Evolutionary conservation across 2,888 invertebrate genomes (phyloP).

Genomic region (Acrobasis consociella): DNA sequence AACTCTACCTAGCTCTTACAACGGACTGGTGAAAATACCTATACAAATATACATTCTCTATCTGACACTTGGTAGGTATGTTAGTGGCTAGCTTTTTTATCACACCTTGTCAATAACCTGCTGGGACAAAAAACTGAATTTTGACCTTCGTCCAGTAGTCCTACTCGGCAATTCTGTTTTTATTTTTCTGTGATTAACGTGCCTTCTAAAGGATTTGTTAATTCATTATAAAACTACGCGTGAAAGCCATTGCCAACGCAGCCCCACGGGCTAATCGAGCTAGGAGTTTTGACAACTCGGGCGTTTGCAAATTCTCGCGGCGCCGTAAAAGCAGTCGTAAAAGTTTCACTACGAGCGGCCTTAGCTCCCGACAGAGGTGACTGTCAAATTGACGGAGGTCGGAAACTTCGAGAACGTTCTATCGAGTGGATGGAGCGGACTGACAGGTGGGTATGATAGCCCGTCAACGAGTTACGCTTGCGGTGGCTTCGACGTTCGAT

Average conservation of each 20-base stretch:
- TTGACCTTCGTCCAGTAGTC: too few relatives aligned
- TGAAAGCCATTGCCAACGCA: not conserved
- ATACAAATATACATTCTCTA: not conserved
- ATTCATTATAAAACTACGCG: too few relatives aligned
- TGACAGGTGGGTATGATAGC: constrained; percentile 34
- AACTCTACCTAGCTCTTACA: too few relatives aligned
- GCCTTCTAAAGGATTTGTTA: too few relatives aligned
- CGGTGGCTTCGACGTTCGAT: constrained; percentile 59
- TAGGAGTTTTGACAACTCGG: constrained; percentile 34
- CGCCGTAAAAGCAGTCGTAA: constrained; percentile 25
- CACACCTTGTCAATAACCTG: too few relatives aligned
- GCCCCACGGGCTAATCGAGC: constrained; percentile 34
- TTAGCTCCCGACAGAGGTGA: constrained; percentile 40
- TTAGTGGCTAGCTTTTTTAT: too few relatives aligned
- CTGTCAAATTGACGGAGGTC: constrained; percentile 55
- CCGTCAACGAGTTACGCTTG: constrained; percentile 45
- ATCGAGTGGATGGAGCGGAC: constrained; percentile 37
- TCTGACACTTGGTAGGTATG: not conserved
- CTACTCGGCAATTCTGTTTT: too few relatives aligned
- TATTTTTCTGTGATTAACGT: too few relatives aligned
- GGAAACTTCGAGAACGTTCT: constrained; percentile 45
- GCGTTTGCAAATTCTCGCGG: constrained; percentile 26
- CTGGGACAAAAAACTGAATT: too few relatives aligned
- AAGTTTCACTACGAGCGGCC: constrained; percentile 48
- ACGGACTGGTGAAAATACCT: not conserved